These are phyloP conservation scores for Myotis vivesi DNA, from an alignment of 2,797 vertebrate species.

Conservation along the genomic window DNA sequence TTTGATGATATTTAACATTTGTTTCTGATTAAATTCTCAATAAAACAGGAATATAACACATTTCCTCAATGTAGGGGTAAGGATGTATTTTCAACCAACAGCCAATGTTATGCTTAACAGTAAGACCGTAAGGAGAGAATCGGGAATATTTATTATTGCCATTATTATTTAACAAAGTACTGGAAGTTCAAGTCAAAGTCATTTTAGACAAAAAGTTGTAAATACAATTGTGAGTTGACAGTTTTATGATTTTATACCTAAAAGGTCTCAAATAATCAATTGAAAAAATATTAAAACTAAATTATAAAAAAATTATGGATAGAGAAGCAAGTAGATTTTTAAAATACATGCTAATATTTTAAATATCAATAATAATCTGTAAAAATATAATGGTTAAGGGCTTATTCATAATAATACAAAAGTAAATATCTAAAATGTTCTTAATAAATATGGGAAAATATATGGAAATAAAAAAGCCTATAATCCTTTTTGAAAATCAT, in stretches of 20 bases:
- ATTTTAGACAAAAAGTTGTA: constrained; percentile 9
- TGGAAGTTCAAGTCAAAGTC: background rate
- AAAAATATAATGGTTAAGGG: background rate
- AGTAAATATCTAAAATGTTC: constrained; percentile 3
- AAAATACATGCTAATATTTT: background rate
- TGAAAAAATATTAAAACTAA: constrained; percentile 19
- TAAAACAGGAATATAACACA: background rate
- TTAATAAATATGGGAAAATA: background rate
- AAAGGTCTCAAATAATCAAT: background rate
- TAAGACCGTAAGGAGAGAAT: background rate
- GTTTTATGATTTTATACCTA: background rate
- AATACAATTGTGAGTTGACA: background rate
- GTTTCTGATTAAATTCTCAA: constrained; percentile 1
- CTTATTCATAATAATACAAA: constrained; percentile 3
- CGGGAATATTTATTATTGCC: background rate
- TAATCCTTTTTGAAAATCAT: background rate
- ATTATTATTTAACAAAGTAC: background rate
- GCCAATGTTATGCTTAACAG: background rate
- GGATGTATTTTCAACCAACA: constrained; percentile 13
- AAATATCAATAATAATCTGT: background rate
- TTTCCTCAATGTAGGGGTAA: background rate
- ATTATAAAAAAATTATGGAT: background rate
- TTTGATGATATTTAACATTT: constrained; percentile 14
- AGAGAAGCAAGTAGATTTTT: background rate
- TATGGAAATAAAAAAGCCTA: background rate